These are phyloP conservation scores for Clavelina lepadiformis DNA, from an alignment of 23 tunicate species.

Conservation along the genomic window DNA sequence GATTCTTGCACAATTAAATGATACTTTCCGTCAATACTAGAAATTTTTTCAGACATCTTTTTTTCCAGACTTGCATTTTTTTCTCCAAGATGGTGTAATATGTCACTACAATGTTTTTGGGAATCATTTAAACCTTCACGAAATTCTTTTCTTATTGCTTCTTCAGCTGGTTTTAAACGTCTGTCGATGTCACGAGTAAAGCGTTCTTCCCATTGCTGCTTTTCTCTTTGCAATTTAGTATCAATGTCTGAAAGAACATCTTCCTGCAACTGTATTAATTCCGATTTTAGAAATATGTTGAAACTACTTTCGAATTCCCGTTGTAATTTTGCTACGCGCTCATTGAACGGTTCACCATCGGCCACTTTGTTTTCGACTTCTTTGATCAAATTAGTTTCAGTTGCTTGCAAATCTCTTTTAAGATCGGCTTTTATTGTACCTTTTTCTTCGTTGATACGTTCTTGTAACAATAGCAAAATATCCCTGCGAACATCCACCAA, in stretches of 20 bases:
- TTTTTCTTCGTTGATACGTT: constrained; percentile 52
- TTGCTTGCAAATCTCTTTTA: constrained; percentile 28
- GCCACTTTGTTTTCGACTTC: constrained; percentile 48
- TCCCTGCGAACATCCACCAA: constrained; percentile 46
- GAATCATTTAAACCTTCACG: constrained; percentile 61
- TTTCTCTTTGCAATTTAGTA: constrained; percentile 23
- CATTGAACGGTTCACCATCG: constrained; percentile 58
- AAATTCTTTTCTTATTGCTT: constrained; percentile 56
- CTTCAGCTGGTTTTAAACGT: constrained; percentile 35
- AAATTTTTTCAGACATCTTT: constrained; percentile 30
- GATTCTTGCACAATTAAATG: constrained; percentile 19
- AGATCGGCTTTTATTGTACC: constrained; percentile 24
- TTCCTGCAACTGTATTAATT: constrained; percentile 47
- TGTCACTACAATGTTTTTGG: constrained; percentile 48
- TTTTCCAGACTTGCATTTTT: constrained; percentile 37
- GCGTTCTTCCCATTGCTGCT: constrained; percentile 50
- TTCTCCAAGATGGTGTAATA: constrained; percentile 27
- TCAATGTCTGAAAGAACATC: constrained; percentile 36
- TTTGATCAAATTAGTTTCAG: constrained; percentile 25
- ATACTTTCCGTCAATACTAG: constrained; percentile 5
- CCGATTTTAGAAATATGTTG: constrained; percentile 49
- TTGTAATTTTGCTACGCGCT: constrained; percentile 23
- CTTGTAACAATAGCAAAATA: constrained; percentile 38
- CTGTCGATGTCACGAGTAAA: constrained; percentile 38
- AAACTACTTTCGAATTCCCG: constrained; percentile 52